These are phyloP conservation scores for Mesoligia furuncula DNA, from an alignment of 2,888 invertebrate genomes.

Conservation along the genomic window DNA sequence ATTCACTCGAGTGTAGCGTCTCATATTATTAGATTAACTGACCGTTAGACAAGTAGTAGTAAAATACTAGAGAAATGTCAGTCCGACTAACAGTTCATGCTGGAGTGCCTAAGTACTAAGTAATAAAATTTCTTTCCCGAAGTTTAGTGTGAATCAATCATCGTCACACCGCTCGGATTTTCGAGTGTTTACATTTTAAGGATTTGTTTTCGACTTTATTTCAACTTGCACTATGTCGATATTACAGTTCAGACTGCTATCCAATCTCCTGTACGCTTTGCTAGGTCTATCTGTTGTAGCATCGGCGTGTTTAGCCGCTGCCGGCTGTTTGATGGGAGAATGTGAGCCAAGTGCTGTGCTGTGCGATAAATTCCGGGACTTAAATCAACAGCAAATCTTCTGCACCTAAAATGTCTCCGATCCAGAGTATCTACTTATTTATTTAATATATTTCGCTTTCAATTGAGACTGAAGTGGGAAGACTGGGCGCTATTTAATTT, in stretches of 20 bases:
- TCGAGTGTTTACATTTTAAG: not conserved
- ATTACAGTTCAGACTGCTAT: not conserved
- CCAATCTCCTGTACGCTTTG: not conserved
- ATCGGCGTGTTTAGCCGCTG: not conserved
- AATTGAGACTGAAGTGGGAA: not conserved
- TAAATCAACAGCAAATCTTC: not conserved
- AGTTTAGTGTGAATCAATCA: not conserved
- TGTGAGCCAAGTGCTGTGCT: not conserved
- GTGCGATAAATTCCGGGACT: not conserved
- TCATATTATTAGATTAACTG: not conserved
- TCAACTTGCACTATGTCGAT: not conserved
- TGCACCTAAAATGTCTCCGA: not conserved
- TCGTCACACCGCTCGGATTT: not conserved
- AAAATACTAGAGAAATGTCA: not conserved
- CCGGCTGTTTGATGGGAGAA: not conserved
- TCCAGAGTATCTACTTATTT: not conserved
- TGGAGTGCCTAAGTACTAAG: not conserved
- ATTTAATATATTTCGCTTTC: not conserved
- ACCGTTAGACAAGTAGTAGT: not conserved
- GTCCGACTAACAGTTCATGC: not conserved
- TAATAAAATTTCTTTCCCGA: too few relatives aligned
- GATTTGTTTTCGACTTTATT: not conserved
- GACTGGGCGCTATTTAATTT: not conserved
- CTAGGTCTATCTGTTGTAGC: not conserved
- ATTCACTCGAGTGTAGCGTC: not conserved